These are phyloP conservation scores for Pteronura brasiliensis DNA, from an alignment of 2,113 vertebrate genomes.

Conservation along the genomic window DNA sequence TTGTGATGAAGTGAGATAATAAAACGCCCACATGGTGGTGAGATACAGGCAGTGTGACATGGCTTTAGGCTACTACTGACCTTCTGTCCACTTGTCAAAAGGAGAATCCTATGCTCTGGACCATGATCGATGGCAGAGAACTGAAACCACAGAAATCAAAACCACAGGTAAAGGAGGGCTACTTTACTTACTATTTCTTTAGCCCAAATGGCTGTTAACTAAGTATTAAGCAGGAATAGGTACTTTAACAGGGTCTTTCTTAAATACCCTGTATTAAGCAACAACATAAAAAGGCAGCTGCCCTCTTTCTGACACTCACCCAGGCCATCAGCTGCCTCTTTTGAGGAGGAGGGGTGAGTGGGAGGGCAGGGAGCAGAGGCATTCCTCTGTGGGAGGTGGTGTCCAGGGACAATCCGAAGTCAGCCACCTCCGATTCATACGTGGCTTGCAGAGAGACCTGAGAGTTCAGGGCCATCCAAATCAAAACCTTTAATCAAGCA, in stretches of 20 bases:
- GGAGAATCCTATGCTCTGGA: background rate
- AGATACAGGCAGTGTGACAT: background rate
- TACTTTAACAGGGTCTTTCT: background rate
- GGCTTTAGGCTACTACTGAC: background rate
- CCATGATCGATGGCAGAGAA: background rate
- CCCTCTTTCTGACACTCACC: background rate
- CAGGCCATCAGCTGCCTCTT: background rate
- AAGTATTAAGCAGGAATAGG: background rate
- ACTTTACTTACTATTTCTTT: background rate
- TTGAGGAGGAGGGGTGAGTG: accelerated
- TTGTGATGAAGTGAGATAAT: background rate
- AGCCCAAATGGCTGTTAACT: background rate
- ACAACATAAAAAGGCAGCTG: background rate
- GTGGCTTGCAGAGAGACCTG: background rate
- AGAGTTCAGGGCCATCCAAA: background rate
- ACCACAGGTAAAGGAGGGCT: background rate
- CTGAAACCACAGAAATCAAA: background rate
- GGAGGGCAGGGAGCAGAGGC: background rate
- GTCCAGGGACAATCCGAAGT: background rate
- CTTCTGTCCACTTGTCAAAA: background rate
- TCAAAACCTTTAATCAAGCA: background rate
- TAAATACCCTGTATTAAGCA: background rate
- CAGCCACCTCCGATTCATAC: background rate
- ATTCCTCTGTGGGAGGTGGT: background rate
- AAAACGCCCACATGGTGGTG: background rate